Evolutionary conservation across 1,140 invertebrate genomes (phyloP).

Genomic region (Vollenhovia emeryi): DNA sequence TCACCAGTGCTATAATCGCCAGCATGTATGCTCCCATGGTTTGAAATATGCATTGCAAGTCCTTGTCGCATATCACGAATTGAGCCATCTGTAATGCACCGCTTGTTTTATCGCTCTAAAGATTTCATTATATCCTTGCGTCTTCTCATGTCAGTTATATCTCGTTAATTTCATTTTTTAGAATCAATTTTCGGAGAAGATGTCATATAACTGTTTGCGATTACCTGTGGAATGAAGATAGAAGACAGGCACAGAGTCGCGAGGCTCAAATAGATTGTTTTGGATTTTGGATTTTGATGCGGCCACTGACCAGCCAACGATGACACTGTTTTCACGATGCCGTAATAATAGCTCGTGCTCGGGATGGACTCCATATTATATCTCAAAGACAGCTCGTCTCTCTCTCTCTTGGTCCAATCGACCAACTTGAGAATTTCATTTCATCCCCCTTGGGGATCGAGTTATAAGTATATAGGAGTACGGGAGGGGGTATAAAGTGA

Average conservation of each 20-base stretch:
- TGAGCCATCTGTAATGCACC: not conserved
- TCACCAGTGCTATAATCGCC: conserved; percentile 15
- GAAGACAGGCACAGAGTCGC: not conserved
- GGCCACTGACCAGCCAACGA: conserved; percentile 24
- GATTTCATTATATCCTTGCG: no score
- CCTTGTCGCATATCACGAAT: not conserved
- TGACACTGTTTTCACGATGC: not conserved
- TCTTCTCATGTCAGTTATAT: no score
- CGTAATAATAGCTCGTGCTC: conserved; percentile 1
- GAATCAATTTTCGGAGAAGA: no score
- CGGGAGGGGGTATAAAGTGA: no score
- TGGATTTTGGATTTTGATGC: not conserved
- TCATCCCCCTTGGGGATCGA: no score
- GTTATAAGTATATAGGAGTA: no score
- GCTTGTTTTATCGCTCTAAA: not conserved
- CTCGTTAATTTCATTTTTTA: no score
- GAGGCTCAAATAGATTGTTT: not conserved
- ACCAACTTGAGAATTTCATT: conserved; percentile 13
- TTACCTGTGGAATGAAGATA: conserved; percentile 8
- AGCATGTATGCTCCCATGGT: not conserved
- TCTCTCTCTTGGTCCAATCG: no score
- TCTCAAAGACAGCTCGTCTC: not conserved
- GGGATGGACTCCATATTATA: not conserved
- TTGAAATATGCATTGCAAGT: conserved; percentile 26
- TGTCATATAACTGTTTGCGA: no score